Conservation (phyloP, 2,888 invertebrate species). For the Cactoblastis cactorum region DNA sequence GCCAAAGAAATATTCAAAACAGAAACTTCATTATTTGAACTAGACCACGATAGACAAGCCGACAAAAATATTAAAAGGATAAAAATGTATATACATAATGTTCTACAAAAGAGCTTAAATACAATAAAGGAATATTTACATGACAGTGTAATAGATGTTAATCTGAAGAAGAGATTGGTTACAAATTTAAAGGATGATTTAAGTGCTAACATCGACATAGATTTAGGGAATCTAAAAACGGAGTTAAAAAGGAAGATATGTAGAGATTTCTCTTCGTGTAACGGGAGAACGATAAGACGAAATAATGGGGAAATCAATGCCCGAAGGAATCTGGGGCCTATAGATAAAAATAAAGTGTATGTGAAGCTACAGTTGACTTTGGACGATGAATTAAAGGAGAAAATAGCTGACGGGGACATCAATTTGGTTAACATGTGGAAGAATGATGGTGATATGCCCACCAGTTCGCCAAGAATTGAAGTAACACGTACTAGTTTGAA, state of each 20-base stretch:
- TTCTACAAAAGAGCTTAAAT: slow-evolving; percentile 27
- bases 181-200: slow-evolving; percentile 39
- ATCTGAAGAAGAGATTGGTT: slow-evolving; percentile 26
- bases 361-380: slow-evolving; percentile 42
- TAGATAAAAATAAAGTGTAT: slow-evolving; percentile 30
- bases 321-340: neutral
- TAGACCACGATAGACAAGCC: slow-evolving; percentile 35
- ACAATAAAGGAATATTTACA: slow-evolving; percentile 24
- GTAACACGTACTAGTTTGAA: neutral
- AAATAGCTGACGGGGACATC: slow-evolving; percentile 10
- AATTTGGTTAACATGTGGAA: neutral
- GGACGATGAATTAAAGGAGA: slow-evolving; percentile 33
- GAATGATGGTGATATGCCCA: neutral
- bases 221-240: slow-evolving; percentile 41
- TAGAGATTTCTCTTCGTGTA: slow-evolving; percentile 42
- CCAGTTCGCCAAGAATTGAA: neutral
- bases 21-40: slow-evolving; percentile 29
- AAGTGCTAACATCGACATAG: slow-evolving; percentile 39
- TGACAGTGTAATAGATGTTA: slow-evolving; percentile 21
- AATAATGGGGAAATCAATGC: neutral
- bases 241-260: slow-evolving; percentile 39
- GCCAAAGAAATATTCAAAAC: slow-evolving; percentile 33
- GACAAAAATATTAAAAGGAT: slow-evolving; percentile 35
- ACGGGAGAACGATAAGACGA: slow-evolving; percentile 28
- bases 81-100: slow-evolving; percentile 31